phyloP scores from a whole-genome alignment of 92 coral and sea anemone genomes.

The Zoanthus sociatus region DNA sequence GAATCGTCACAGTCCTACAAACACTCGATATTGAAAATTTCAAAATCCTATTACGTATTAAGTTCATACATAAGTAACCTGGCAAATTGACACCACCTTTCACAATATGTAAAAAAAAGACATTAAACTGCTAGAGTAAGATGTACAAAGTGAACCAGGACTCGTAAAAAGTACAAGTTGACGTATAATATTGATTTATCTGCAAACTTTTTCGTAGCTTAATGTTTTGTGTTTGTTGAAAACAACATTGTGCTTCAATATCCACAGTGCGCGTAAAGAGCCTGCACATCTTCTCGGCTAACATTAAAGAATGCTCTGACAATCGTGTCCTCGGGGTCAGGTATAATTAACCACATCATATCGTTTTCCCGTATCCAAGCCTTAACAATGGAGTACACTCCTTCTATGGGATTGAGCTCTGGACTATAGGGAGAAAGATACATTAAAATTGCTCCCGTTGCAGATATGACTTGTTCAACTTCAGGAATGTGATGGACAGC shows the following conservation, averaged over 20 bases:
- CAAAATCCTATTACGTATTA: too few relatives aligned
- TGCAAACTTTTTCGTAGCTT: not conserved
- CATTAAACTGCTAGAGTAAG: too few relatives aligned
- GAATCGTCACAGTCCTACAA: too few relatives aligned
- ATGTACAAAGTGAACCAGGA: too few relatives aligned
- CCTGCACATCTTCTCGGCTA: slow-evolving; percentile 47
- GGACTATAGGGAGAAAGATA: slow-evolving; percentile 52
- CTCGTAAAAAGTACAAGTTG: too few relatives aligned
- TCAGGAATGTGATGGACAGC: slow-evolving; percentile 48
- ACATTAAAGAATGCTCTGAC: slow-evolving; percentile 45
- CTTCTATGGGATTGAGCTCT: slow-evolving; percentile 53
- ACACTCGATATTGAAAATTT: too few relatives aligned
- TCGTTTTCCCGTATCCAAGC: slow-evolving; percentile 45
- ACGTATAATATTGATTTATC: not conserved
- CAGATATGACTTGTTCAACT: slow-evolving; percentile 18
- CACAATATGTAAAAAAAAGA: too few relatives aligned
- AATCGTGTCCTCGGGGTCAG: slow-evolving; percentile 46
- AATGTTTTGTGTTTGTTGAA: not conserved
- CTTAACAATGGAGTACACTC: slow-evolving; percentile 49
- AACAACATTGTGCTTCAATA: slow-evolving; percentile 22
- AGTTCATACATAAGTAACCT: too few relatives aligned
- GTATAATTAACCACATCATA: slow-evolving; percentile 28
- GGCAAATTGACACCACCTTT: too few relatives aligned
- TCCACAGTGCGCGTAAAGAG: slow-evolving; percentile 49
- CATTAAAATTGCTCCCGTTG: slow-evolving; percentile 39